phyloP scores from a whole-genome alignment of 2,888 invertebrate genomes.

The Sesia apiformis region DNA sequence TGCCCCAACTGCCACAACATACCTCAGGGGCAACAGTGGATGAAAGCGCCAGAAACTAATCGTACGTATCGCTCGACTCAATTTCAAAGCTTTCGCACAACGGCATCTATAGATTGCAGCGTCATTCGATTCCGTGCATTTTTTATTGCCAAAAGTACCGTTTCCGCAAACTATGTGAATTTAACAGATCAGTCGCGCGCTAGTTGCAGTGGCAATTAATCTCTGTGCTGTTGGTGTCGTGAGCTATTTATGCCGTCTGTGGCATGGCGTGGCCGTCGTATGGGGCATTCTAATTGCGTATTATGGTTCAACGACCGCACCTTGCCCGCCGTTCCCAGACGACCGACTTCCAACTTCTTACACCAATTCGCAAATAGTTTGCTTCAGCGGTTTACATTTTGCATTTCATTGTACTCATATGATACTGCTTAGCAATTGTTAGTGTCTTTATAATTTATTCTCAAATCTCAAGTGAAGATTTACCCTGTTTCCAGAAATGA shows the following conservation, averaged over 20 bases:
- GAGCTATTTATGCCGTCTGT: slow-evolving; percentile 64
- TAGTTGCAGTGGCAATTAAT: slow-evolving; percentile 50
- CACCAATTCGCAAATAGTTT: slow-evolving; percentile 51
- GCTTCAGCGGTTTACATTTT: neutral
- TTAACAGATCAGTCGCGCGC: slow-evolving; percentile 3
- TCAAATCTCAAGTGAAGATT: neutral
- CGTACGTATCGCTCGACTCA: slow-evolving; percentile 43
- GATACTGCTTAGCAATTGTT: too few species aligned
- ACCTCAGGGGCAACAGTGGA: slow-evolving; percentile 90
- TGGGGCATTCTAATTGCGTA: slow-evolving; percentile 72
- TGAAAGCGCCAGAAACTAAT: slow-evolving; percentile 80
- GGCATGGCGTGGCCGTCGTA: slow-evolving; percentile 49
- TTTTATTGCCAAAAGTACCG: neutral
- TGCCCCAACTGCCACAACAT: slow-evolving; percentile 93
- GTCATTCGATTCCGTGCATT: neutral
- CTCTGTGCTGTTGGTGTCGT: slow-evolving; percentile 43
- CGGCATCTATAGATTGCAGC: neutral
- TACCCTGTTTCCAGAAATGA: slow-evolving; percentile 64
- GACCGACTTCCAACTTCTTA: slow-evolving; percentile 37
- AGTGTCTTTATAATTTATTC: too few species aligned
- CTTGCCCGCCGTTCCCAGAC: slow-evolving; percentile 40
- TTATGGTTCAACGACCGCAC: slow-evolving; percentile 64
- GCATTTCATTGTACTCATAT: too few species aligned
- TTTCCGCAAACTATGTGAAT: neutral
- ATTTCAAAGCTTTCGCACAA: neutral